Percentiles rank a stretch among this genome's conserved stretches.
These are phyloP conservation scores for Xiphorhynchus erythropygius DNA, from an alignment of 2,797 vertebrate genomes.

Conservation along the genomic window DNA sequence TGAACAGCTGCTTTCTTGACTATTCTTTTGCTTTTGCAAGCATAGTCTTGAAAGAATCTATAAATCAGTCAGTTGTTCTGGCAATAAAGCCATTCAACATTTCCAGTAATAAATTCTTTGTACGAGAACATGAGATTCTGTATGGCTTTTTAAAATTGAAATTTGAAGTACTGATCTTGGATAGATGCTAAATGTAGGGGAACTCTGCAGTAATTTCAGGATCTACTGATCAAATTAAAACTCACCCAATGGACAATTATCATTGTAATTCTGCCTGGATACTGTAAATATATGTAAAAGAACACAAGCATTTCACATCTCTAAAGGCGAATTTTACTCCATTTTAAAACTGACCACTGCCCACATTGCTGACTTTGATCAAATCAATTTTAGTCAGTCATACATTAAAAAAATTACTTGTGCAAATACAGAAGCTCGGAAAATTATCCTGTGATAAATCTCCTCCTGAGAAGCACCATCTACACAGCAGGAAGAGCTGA, in stretches of 20 bases:
- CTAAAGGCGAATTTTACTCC: neutral
- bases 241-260: neutral
- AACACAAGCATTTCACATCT: neutral
- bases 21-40: slow-evolving; percentile 28
- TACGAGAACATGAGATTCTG: neutral
- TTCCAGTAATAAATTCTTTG: slow-evolving; percentile 35
- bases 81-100: slow-evolving; percentile 3
- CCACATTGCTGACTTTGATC: neutral
- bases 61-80: slow-evolving; percentile 37
- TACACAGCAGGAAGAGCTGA: neutral
- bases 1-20: slow-evolving; percentile 49
- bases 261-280: neutral
- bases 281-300: neutral
- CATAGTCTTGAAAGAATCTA: slow-evolving; percentile 4
- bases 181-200: neutral
- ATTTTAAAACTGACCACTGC: neutral
- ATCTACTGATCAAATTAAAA: neutral
- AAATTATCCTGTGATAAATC: neutral
- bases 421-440: neutral
- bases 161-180: neutral
- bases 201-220: neutral
- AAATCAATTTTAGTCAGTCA: neutral
- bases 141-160: neutral
- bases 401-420: neutral
- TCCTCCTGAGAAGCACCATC: neutral